Evolutionary conservation across 2,888 invertebrate genomes (phyloP).

Genomic region (Diaprepes abbreviatus): DNA sequence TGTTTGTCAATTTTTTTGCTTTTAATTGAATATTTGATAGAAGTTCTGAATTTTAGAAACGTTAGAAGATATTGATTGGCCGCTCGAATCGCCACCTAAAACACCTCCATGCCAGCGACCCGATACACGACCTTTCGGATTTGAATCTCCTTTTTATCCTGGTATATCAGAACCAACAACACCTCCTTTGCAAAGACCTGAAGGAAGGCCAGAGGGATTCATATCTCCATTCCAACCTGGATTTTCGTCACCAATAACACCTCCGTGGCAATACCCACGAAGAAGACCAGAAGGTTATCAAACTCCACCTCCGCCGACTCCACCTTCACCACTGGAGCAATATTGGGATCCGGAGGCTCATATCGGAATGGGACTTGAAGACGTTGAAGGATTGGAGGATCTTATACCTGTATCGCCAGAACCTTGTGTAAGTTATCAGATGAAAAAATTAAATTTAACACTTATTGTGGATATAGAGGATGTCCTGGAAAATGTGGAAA

Average conservation of each 20-base stretch:
- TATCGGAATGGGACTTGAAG: background rate
- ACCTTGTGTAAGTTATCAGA: background rate
- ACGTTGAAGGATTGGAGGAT: conserved; percentile 4
- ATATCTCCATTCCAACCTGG: conserved; percentile 5
- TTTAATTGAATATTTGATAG: too few species aligned
- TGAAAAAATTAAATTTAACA: too few species aligned
- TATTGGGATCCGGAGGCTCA: background rate
- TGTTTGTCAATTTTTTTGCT: too few species aligned
- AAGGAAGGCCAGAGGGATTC: background rate
- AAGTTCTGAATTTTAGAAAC: background rate
- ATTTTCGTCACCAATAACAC: conserved; percentile 18
- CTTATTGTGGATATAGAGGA: too few species aligned
- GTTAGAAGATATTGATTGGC: background rate
- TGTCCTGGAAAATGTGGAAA: too few species aligned
- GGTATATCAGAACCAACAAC: background rate
- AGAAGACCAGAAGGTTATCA: background rate
- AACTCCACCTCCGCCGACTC: background rate
- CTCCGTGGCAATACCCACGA: background rate
- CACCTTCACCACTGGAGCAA: background rate
- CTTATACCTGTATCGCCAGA: background rate
- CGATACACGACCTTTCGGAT: background rate
- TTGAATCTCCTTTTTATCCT: background rate
- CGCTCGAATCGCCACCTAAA: background rate
- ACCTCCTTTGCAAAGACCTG: background rate
- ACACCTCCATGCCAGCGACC: background rate